Evolutionary conservation across 2,113 vertebrate species (phyloP), one percentile per base, ranked within the genome.

Genomic region (Diphyllodes magnificus): DNA sequence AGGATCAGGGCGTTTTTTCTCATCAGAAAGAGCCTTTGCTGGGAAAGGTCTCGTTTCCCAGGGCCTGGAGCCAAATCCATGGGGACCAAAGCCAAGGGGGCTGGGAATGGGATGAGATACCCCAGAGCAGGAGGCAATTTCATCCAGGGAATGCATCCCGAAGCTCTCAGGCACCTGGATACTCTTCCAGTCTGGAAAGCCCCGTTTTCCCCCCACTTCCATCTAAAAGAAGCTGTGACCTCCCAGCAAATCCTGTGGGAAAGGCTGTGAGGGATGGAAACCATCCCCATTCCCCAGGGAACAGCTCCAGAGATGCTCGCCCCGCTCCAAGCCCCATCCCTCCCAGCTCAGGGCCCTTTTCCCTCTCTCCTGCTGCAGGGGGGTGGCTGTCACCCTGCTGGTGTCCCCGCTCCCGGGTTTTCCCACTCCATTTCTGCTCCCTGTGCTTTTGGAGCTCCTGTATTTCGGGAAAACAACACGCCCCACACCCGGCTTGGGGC

Each of bases 121-220:
- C 37, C 35, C 2, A 2, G 1, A 40, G 23, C 0, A 0, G 40
- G 19, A 73, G 60, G 1, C 4, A 54, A n/a, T 28, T 30, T 45
- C 12, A 72, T 21, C 24, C 33, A 17, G 11, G 40, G 1, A 24
- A 28, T 15, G 40, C 35, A 61, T 11, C 60, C 18, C 10, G 19
- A 15, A 53, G n/a, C 16, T 69, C 51, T 44, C 2, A 0, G 69
- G 19, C 27, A 24, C 24, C 17, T 13, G 75, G 60, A n/a, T 22
- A 18, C 11, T n/a, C 20, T 39, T 42, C 42, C 39, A 85, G 37
- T 11, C 59, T 57, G 51, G 65, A 73, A 81, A 81, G 4, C 4
- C 4, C 21, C 7, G 0, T 61, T 69, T 42, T 3, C 0, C 47
- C 19, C 45, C 23, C 12, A 16, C 13, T 24, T 21, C 61, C 49